A percentile compares a stretch with the other conserved stretches of the same genome.
phyloP scores from a whole-genome alignment of 2,888 invertebrate genomes.

The Onchidella celtica region DNA sequence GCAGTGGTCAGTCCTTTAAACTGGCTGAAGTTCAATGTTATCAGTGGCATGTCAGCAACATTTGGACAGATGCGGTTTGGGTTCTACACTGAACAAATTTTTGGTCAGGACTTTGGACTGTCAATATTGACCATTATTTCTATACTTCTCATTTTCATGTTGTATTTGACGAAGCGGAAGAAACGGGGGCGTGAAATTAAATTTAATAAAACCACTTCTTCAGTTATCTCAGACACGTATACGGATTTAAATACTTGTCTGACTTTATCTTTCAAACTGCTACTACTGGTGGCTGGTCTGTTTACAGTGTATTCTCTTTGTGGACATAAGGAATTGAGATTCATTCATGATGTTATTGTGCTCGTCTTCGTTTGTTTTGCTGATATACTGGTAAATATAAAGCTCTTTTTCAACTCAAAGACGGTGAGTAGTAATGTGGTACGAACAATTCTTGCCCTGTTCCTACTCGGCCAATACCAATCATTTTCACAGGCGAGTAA shows the following conservation, averaged over 20 bases:
- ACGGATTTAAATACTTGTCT: background rate
- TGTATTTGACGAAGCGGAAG: background rate
- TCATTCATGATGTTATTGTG: conserved; percentile 38
- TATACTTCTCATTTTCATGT: background rate
- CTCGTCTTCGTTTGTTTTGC: conserved; percentile 19
- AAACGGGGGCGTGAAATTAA: background rate
- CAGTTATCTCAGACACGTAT: background rate
- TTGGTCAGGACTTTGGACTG: background rate
- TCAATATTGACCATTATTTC: background rate
- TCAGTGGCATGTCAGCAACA: conserved; percentile 53
- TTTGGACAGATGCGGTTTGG: conserved; percentile 54
- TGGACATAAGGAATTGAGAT: conserved; percentile 67
- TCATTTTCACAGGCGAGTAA: conserved; percentile 44
- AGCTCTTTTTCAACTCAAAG: background rate
- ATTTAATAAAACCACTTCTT: background rate
- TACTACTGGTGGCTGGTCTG: conserved; percentile 46
- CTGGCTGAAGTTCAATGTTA: conserved; percentile 71
- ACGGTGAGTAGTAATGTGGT: background rate
- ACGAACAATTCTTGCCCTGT: background rate
- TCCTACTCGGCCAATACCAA: conserved; percentile 20
- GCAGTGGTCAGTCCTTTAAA: conserved; percentile 69
- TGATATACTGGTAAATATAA: background rate
- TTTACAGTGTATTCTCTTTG: conserved; percentile 60
- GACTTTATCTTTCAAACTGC: no score
- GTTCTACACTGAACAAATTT: conserved; percentile 47